Evolutionary conservation across 2,797 vertebrate genomes (phyloP), one percentile per base, ranked within the genome.

Genomic region (Parambassis ranga): DNA sequence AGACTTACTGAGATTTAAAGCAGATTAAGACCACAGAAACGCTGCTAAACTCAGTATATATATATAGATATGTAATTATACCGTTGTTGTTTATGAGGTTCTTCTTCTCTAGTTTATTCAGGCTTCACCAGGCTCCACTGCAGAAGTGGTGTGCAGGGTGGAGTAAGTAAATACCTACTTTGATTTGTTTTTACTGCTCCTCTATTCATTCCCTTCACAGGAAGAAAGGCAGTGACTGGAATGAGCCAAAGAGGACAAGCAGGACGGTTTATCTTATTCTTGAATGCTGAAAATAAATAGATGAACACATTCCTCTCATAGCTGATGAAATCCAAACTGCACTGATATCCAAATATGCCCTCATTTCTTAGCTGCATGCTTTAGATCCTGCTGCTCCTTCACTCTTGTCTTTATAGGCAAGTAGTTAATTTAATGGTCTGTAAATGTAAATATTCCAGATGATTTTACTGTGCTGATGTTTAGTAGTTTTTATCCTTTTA

Each of bases 21-120:
- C n/a, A n/a, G n/a, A n/a, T n/a, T n/a, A n/a, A n/a, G n/a, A n/a
- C n/a, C n/a, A n/a, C n/a, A n/a, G n/a, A n/a, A n/a, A n/a, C n/a
- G n/a, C n/a, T n/a, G n/a, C n/a, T n/a, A n/a, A n/a, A n/a, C n/a
- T n/a, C n/a, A n/a, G n/a, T n/a, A n/a, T n/a, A n/a, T n/a, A n/a
- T n/a, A n/a, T n/a, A n/a, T n/a, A n/a, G n/a, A n/a, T n/a, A n/a
- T n/a, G 26, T 39, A 26, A 61, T 35, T 20, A 18, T 0, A 14
- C 16, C 24, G 60, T 65, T 68, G 66, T 63, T 71, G 80, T 77
- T 65, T 62, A 28, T 46, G 6, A 24, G 1, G 67, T 20, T 39
- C 5, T 26, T 33, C 10, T 9, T 8, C 0, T 5, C 0, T n/a
- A 41, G 3, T 16, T 31, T 4, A 1, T 16, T 14, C 1, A 47